A percentile compares a stretch with the other conserved stretches of the same genome.
These are phyloP conservation scores for Vireo altiloquus DNA, from an alignment of 2,113 vertebrate genomes.

Conservation along the genomic window DNA sequence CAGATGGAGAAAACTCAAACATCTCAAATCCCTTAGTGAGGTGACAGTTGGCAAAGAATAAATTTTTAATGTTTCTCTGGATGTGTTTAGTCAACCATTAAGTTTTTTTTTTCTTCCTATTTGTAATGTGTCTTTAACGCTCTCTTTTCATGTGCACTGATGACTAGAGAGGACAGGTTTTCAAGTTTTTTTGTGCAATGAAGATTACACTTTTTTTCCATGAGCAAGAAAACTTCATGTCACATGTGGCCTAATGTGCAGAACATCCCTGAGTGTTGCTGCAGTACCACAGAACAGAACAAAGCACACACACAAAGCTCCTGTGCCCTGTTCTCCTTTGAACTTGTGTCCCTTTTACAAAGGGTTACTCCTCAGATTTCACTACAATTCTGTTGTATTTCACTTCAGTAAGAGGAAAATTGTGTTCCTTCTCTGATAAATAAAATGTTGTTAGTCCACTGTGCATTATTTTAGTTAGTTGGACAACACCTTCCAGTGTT, in stretches of 20 bases:
- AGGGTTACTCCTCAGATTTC: background rate
- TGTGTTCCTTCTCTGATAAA: background rate
- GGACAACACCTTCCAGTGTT: background rate
- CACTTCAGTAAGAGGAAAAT: background rate
- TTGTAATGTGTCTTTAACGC: background rate
- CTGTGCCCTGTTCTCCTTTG: background rate
- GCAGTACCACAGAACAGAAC: background rate
- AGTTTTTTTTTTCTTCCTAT: fast-evolving
- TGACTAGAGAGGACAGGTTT: background rate
- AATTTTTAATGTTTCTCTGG: background rate
- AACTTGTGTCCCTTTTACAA: background rate
- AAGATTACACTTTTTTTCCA: background rate
- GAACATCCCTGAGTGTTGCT: background rate
- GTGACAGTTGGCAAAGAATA: background rate
- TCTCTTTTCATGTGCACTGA: background rate
- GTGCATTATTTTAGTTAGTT: background rate
- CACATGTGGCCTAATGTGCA: background rate
- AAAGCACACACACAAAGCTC: background rate
- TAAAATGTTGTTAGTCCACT: background rate
- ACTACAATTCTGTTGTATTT: background rate
- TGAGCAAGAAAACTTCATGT: background rate
- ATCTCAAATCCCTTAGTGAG: background rate
- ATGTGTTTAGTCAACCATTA: background rate
- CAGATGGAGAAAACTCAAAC: background rate
- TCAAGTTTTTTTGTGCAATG: background rate